Evolutionary conservation across 2,797 vertebrate species (phyloP), one percentile per base, ranked within the genome.

Genomic region (Momotus momota): DNA sequence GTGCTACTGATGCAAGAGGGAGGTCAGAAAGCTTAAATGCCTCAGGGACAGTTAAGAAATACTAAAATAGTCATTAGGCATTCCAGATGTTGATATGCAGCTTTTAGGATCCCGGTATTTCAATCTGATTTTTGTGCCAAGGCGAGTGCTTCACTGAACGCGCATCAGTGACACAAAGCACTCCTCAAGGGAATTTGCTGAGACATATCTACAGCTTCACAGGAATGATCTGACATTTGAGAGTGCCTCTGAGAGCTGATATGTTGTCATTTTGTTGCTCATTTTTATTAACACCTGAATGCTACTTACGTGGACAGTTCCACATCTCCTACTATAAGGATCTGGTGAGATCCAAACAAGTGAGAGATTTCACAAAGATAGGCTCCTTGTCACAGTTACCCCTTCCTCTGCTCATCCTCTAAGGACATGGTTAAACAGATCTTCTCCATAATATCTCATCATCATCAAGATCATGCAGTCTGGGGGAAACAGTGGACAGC

Each of bases 21-120:
- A 96, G 88, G 90, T 95, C 93, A 96, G 64, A 62, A 91, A 86
- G 17, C 78, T 94, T 82, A 82, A 94, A 86, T 1, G 1, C 29
- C 33, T 92, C 78, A 74, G 86, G 23, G 41, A 80, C 40, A 70
- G 69, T 81, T 73, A 79, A 92, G 70, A 88, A 92, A 70, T n/a
- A 86, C 77, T 49, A 64, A 93, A 82, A 93, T 43, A 94, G 31
- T 45, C 57, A 45, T 82, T 73, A 86, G 61, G 40, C 46, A 27
- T 90, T 90, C 66, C 86, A 95, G 64, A 62, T 85, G 60, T 73
- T 93, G 33, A 46, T 78, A 67, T 14, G 15, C 14, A 90, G 49
- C 41, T 82, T 84, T 65, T 61, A 84, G 49, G 29, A 87, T 40
- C 64, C 45, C 0, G 0, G 13, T 88, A 51, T 55, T 91, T 78